Evolutionary conservation across 2,113 vertebrate species (phyloP).

Genomic region (Hippolais icterina): DNA sequence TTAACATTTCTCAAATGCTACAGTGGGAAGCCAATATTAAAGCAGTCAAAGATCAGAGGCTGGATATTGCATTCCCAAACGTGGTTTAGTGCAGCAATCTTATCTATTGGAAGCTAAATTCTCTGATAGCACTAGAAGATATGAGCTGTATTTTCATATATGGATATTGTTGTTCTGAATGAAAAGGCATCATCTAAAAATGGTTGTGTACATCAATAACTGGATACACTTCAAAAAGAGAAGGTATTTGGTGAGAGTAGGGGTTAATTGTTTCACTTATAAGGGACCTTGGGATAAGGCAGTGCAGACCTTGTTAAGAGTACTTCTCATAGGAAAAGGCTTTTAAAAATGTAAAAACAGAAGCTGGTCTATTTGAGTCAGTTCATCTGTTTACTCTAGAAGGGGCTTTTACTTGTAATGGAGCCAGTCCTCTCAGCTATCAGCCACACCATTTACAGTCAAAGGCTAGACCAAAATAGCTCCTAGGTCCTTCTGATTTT

Average conservation of each 20-base stretch:
- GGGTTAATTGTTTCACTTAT: neutral
- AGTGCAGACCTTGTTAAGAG: neutral
- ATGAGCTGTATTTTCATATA: neutral
- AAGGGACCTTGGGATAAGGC: neutral
- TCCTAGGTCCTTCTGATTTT: constrained; percentile 22
- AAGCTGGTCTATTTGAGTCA: neutral
- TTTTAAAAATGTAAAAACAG: neutral
- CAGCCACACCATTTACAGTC: constrained; percentile 58
- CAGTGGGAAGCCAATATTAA: neutral
- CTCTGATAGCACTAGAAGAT: neutral
- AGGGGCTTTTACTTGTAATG: constrained; percentile 27
- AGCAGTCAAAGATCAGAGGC: neutral
- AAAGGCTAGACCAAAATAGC: constrained; percentile 52
- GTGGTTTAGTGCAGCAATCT: neutral
- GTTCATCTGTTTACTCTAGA: constrained; percentile 29
- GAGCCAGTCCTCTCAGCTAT: constrained; percentile 40
- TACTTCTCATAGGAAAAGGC: neutral
- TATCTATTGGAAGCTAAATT: neutral
- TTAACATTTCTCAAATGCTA: neutral
- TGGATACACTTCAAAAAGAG: neutral
- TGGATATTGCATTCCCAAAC: neutral
- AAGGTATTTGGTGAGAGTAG: neutral
- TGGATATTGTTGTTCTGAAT: neutral
- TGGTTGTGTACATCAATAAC: neutral
- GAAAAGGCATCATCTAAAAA: neutral